phyloP scores from a whole-genome alignment of 2,888 invertebrate species.

The Polyploca ridens region DNA sequence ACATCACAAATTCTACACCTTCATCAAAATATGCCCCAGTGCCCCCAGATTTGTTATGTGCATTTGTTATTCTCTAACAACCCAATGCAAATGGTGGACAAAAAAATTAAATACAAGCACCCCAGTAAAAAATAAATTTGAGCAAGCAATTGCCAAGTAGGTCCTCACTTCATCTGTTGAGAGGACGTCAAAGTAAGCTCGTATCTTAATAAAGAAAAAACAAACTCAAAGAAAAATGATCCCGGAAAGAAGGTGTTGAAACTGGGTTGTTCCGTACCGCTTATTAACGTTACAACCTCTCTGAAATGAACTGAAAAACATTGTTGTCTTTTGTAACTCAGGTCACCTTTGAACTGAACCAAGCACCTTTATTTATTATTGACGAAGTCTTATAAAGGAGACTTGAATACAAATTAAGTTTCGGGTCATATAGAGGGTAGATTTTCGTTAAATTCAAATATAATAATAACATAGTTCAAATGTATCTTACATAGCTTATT shows the following conservation, averaged over 20 bases:
- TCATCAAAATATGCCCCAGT: too few relatives aligned
- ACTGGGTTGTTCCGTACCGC: background rate
- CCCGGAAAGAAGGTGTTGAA: background rate
- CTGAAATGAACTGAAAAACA: conserved; percentile 5
- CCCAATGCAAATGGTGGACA: background rate
- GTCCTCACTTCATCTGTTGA: background rate
- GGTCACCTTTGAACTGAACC: background rate
- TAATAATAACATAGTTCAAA: too few relatives aligned
- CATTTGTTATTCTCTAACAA: too few relatives aligned
- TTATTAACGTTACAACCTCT: background rate
- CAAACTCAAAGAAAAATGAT: background rate
- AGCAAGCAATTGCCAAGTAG: background rate
- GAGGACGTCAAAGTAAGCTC: conserved; percentile 4
- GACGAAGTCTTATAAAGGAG: background rate
- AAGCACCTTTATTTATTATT: conserved; percentile 5
- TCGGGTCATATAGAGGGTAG: background rate
- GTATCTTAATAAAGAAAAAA: background rate
- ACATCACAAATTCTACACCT: too few relatives aligned
- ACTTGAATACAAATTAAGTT: conserved; percentile 2
- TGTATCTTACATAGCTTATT: background rate
- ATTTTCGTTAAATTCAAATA: too few relatives aligned
- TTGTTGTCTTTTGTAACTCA: background rate
- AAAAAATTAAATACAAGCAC: too few relatives aligned
- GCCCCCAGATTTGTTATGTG: too few relatives aligned
- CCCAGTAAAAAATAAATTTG: background rate